These are phyloP conservation scores for Zosterops japonicus DNA, from an alignment of 2,113 vertebrate species.

Conservation along the genomic window DNA sequence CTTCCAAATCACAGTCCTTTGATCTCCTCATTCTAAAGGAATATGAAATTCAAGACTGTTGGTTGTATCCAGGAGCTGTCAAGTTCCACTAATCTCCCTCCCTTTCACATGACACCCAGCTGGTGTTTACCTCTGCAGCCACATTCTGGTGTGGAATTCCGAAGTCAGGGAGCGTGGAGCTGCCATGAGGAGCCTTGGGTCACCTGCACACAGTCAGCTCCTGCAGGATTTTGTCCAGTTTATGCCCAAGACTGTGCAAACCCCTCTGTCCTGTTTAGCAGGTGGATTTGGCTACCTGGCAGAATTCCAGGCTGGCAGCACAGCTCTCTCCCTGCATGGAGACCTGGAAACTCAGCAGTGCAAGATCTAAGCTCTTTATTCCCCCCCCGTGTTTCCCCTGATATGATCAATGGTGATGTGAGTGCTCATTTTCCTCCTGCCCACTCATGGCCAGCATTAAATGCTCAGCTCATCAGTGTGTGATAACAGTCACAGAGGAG, in stretches of 20 bases:
- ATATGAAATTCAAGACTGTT: neutral
- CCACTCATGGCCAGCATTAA: neutral
- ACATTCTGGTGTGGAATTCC: neutral
- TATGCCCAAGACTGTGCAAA: neutral
- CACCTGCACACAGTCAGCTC: neutral
- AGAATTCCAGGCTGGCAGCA: neutral
- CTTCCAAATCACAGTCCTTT: neutral
- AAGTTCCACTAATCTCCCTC: neutral
- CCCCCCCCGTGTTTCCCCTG: neutral
- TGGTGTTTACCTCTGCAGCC: slow-evolving; percentile 17
- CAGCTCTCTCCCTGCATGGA: neutral
- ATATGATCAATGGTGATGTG: neutral
- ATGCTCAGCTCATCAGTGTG: neutral
- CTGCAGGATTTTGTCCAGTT: neutral
- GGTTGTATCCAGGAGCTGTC: neutral
- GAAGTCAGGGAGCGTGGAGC: neutral
- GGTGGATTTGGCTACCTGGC: neutral
- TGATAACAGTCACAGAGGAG: neutral
- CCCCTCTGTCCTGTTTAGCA: neutral
- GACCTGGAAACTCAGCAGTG: neutral
- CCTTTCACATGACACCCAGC: slow-evolving; percentile 10
- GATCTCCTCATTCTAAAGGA: slow-evolving; percentile 12
- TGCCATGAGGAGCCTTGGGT: neutral
- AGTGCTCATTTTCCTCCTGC: neutral
- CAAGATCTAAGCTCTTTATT: neutral